Evolutionary conservation across 2,888 invertebrate genomes (phyloP), one percentile per base, ranked within the genome.

Genomic region (Ornithoptera priamus): DNA sequence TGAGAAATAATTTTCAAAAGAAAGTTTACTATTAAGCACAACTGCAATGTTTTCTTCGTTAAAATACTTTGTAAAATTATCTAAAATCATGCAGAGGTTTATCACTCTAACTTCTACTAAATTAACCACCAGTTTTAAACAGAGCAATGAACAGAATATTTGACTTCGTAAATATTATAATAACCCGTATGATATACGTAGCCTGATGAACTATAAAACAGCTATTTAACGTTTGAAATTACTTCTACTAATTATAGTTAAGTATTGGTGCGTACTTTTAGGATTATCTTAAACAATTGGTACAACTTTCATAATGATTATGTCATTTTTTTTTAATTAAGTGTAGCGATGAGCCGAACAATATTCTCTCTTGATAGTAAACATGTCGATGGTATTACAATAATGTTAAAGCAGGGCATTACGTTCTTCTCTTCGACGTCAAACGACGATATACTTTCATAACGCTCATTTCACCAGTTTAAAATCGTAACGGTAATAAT

Each of bases 131-230:
- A 73, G 73, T 74, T 74, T 65, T 72, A 74, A 72, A 75, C 71
- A 73, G 70, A 36, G 66, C 67, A 10, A 62, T 63, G 36, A 67
- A 71, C 30, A 75, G 65, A 72, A 78, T 73, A 72, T 68, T 74
- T 77, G 79, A 75, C 85, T 85, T 84, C 78, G 73, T 83, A 79
- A 76, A 80, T 86, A 87, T 86, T 84, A 12, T 79, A 88, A 89
- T 83, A 53, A 88, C 89, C 89, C 89, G 87, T 83, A 90, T 84
- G 69, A 63, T 67, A 57, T 42, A 65, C 57, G 50, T 67, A 65
- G 67, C 56, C 57, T 68, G 71, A 69, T 71, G 60, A 59, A 30
- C 36, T 58, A 56, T 30, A 56, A 56, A 60, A 46, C n/a, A 57
- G 20, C 36, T 22, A 62, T 53, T 61, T 59, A n/a, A 17, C 22